phyloP scores from a whole-genome alignment of 2,888 invertebrate genomes.

The Cantharis flavilabris region DNA sequence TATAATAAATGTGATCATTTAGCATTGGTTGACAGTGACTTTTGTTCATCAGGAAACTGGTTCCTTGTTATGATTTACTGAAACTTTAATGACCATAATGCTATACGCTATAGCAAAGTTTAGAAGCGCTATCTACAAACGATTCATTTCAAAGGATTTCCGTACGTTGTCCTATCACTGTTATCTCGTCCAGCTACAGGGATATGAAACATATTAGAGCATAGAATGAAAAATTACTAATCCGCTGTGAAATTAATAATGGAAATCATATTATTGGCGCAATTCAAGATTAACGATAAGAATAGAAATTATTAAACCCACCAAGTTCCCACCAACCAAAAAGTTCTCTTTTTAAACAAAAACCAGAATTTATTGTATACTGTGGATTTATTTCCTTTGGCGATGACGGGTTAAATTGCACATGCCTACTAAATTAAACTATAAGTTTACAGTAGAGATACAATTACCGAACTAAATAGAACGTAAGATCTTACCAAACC shows the following conservation, averaged over 20 bases:
- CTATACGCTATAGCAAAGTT: slow-evolving; percentile 14
- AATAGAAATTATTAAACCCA: neutral
- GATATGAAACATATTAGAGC: slow-evolving; percentile 7
- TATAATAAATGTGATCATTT: slow-evolving; percentile 7
- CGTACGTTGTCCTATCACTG: slow-evolving; percentile 14
- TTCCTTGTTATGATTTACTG: slow-evolving; percentile 20
- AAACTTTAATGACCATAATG: slow-evolving; percentile 22
- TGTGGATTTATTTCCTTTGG: neutral
- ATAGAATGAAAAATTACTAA: neutral
- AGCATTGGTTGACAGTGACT: slow-evolving; percentile 11
- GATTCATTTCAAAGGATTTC: slow-evolving; percentile 22
- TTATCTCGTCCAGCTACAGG: slow-evolving; percentile 13
- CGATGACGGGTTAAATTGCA: neutral
- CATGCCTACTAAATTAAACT: neutral
- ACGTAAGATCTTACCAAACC: neutral
- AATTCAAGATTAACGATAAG: neutral
- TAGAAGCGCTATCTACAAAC: slow-evolving; percentile 17
- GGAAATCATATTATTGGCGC: neutral
- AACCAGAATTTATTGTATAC: neutral
- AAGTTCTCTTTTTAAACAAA: neutral
- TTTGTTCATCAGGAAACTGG: slow-evolving; percentile 18
- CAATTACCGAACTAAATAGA: neutral
- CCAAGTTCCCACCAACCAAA: too few species aligned
- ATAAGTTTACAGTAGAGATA: neutral
- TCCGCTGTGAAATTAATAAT: neutral